A percentile compares a stretch with the other conserved stretches of the same genome.
Evolutionary conservation across 2,113 vertebrate species (phyloP).

Genomic region (Cricetomys ansorgei): DNA sequence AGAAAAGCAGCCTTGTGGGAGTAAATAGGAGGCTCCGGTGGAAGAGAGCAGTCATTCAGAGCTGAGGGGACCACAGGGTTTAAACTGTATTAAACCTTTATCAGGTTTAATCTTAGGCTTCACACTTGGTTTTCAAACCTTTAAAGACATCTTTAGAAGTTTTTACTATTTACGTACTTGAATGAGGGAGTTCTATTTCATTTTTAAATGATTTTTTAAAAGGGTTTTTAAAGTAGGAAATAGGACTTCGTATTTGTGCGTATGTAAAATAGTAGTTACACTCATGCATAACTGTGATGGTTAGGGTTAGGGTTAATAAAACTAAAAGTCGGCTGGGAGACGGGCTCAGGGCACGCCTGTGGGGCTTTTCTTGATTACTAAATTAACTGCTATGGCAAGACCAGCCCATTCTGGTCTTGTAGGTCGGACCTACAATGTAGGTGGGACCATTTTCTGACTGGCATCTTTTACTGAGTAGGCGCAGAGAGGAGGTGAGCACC

Average conservation of each 20-base stretch:
- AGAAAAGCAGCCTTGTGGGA: neutral
- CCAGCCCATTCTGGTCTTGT: neutral
- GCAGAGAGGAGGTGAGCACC: neutral
- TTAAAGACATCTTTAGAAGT: conserved; percentile 77
- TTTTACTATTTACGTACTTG: conserved; percentile 77
- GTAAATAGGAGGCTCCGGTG: neutral
- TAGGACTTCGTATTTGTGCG: conserved; percentile 86
- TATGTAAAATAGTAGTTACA: conserved; percentile 80
- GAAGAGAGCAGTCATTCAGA: neutral
- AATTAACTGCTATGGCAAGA: neutral
- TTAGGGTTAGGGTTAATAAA: neutral
- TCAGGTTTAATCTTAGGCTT: conserved; percentile 59
- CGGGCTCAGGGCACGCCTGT: neutral
- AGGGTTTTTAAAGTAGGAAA: conserved; percentile 83
- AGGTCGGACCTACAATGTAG: too few species aligned
- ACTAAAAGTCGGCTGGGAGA: neutral
- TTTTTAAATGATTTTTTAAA: conserved; percentile 83
- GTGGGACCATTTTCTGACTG: neutral
- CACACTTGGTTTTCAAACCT: conserved; percentile 78
- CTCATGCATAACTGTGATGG: conserved; percentile 77
- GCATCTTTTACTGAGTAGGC: too few species aligned
- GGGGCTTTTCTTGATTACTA: neutral
- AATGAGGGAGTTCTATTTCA: conserved; percentile 78
- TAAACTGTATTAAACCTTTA: neutral
- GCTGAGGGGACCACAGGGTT: too few species aligned